Conservation (phyloP, 1,140 invertebrate species). For the Episyrphus balteatus region DNA sequence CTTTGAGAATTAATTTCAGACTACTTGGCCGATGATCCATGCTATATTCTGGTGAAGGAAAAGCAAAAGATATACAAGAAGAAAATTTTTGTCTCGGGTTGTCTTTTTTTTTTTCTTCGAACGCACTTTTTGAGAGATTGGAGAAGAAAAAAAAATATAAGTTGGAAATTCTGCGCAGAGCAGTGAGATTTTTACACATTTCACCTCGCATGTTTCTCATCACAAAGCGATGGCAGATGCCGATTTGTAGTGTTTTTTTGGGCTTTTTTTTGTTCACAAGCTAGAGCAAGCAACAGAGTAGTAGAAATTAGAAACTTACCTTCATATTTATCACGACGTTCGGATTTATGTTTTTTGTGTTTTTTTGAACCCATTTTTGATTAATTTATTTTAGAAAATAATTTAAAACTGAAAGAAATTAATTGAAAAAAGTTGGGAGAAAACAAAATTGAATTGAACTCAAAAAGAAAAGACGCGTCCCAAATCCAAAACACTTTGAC, state of each 20-base stretch:
- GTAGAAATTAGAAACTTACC: constrained; percentile 35
- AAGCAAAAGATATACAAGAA: no score
- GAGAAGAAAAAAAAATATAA: no score
- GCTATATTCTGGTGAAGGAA: constrained; percentile 31
- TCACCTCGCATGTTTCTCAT: no score
- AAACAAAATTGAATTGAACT: not conserved
- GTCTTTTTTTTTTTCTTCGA: no score
- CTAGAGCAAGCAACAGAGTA: no score
- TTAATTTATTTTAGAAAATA: not conserved
- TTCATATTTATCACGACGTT: constrained; percentile 50
- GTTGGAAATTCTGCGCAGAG: no score
- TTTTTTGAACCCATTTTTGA: constrained; percentile 45
- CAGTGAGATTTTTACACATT: no score
- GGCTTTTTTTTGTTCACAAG: no score
- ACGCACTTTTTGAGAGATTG: no score
- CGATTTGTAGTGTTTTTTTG: no score
- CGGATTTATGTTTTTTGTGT: constrained; percentile 63
- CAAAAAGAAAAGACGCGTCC: not conserved
- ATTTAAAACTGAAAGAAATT: not conserved
- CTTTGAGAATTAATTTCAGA: constrained; percentile 70
- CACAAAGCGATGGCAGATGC: no score
- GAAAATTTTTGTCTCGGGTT: no score
- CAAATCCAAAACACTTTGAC: not conserved
- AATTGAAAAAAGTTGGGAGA: not conserved
- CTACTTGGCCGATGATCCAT: constrained; percentile 47